Evolutionary conservation across 2,113 vertebrate species (phyloP), one percentile per base, ranked within the genome.

Genomic region (Lagopus muta): DNA sequence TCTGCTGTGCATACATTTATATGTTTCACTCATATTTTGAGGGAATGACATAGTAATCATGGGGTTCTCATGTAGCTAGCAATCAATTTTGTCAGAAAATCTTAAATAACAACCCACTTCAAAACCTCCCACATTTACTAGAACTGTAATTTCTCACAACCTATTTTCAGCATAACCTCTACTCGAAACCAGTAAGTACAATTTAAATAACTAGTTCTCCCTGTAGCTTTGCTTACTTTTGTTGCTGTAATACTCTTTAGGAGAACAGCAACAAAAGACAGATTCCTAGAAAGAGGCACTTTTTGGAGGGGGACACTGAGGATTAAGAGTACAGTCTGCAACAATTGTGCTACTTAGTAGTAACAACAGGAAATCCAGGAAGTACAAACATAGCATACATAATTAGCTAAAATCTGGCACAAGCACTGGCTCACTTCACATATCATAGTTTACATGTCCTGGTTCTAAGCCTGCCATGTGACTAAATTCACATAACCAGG

Each of bases 401-500:
- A 86, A 69, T 65, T 81, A 91, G 50, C 67, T 77, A 85, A 95
- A 93, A 42, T 71, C 30, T 55, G 32, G 16, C 15, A 17, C 19
- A 58, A 95, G 50, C 57, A 58, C 34, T 67, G 10, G 8, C 8
- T 82, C n/a, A n/a, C 19, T 43, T 96, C 57, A 79, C 64, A 36
- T 54, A 21, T 2, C 19, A 76, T 34, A 57, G 22, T 25, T 91
- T 89, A 58, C 48, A 54, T 80, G 28, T n/a, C 85, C 71, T 72
- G 45, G 19, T 92, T 87, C 73, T 92, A 89, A 92, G 40, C 36
- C 85, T 81, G 27, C 19, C 57, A 30, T 27, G 38, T 62, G 79
- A 90, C 45, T 73, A 85, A 70, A 66, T 48, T 93, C 64, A 92
- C 62, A 70, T 94, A 94, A 82, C 64, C 74, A 92, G 86, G 40